Evolutionary conservation across 2,113 vertebrate genomes (phyloP), one percentile per base, ranked within the genome.

Genomic region (Archocentrus centrarchus): DNA sequence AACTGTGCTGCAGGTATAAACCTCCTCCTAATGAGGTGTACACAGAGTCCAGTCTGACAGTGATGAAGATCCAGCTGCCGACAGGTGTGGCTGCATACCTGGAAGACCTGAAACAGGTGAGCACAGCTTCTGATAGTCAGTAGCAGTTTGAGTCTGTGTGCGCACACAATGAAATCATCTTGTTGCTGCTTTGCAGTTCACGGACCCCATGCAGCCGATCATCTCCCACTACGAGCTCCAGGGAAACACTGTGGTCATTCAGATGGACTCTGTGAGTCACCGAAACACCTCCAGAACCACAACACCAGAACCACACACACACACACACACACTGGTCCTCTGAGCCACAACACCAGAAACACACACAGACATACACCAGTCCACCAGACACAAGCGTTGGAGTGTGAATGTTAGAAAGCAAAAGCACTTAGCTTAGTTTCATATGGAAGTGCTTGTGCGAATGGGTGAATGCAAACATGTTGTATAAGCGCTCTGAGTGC

Each of bases 31-130:
- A 93, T 59, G 96, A 97, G 75, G 80, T 89, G 0, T 57, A 70
- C 1, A 95, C 87, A 0, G 95, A 95, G 5, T 97, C 98, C 53
- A 91, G 94, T 27, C 97, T 97, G 24, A 95, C 96, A 0, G 97
- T 98, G 75, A 97, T 99, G 97, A 97, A 98, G 87, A 98, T 99
- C 76, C 88, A 96, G 63, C 90, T 99, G 90, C 96, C 97, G 2
- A 98, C 97, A 10, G 97, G 97, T 20, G 81, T 99, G 76, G 91
- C 83, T 2, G 95, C 96, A 4, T 84, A 96, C 37, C 77, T 95
- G 73, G 96, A 98, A 17, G 97, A 99, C 59, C 95, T 99, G 84
- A 79, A 86, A 70, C 93, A 90, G 92, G 98, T 97, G 94, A 90
- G 9, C n/a, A 18, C 59, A 62, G n/a, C 37, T 44, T 11, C 11